Percentiles rank a stretch among this genome's conserved stretches.
phyloP scores from a whole-genome alignment of 2,113 vertebrate genomes.

The Chamaea fasciata region DNA sequence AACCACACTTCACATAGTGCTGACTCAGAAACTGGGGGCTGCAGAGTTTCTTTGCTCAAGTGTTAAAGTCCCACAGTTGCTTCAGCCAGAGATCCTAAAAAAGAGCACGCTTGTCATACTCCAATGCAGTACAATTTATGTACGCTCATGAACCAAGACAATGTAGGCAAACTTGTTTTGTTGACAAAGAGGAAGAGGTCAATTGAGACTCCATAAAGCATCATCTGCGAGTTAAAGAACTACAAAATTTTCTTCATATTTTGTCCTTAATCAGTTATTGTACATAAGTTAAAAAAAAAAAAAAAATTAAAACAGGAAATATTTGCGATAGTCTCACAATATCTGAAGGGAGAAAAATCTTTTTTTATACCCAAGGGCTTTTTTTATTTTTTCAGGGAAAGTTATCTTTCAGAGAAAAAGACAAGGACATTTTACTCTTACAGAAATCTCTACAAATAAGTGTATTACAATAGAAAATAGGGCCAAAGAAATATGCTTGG shows the following conservation, averaged over 20 bases:
- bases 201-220: neutral
- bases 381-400: neutral
- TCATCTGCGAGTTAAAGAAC: neutral
- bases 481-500: neutral
- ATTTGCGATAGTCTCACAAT: neutral
- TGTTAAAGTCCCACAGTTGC: neutral
- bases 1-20: neutral
- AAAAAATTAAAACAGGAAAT: neutral
- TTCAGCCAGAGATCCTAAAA: neutral
- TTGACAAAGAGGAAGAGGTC: neutral
- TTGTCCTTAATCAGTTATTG: neutral
- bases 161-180: rapidly evolving
- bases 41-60: neutral
- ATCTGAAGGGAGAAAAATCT: neutral
- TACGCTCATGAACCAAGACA: neutral
- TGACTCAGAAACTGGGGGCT: neutral
- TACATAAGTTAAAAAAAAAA: neutral
- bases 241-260: neutral
- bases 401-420: neutral
- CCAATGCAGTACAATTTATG: neutral
- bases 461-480: neutral
- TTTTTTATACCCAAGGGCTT: neutral
- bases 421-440: neutral
- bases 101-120: rapidly evolving
- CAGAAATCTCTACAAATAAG: neutral